A percentile compares a stretch with the other conserved stretches of the same genome.
Evolutionary conservation across 2,888 invertebrate species (phyloP).

Genomic region (Temnothorax unifasciatus): DNA sequence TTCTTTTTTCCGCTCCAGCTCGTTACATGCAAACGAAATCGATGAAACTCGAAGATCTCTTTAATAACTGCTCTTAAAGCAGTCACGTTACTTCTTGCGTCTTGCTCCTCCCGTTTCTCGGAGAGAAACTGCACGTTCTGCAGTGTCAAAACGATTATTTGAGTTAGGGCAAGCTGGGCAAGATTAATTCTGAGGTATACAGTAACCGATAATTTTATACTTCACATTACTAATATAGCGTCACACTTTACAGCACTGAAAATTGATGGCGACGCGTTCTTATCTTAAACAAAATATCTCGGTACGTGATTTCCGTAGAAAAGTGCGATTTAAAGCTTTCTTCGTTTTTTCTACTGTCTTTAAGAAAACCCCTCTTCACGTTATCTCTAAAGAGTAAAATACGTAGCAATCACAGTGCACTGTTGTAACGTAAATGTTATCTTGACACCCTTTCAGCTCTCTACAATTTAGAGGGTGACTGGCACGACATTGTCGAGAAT

Average conservation of each 20-base stretch:
- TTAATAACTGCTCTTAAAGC: slow-evolving; percentile 8
- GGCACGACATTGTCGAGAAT: slow-evolving; percentile 88
- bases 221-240: neutral
- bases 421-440: neutral
- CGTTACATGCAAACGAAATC: slow-evolving; percentile 11
- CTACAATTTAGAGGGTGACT: slow-evolving; percentile 88
- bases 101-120: neutral
- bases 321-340: slow-evolving; percentile 4
- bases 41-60: neutral
- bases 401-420: neutral
- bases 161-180: neutral
- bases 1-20: neutral
- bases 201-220: neutral
- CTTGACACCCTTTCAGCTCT: slow-evolving; percentile 86
- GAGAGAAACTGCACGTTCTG: neutral
- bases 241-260: neutral
- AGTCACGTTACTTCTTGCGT: neutral
- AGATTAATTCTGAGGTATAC: slow-evolving; percentile 13
- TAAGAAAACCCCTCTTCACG: neutral
- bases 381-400: neutral
- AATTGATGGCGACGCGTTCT: neutral
- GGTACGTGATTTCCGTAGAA: neutral
- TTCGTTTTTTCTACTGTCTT: neutral
- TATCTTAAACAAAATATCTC: slow-evolving; percentile 8
- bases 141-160: neutral